Evolutionary conservation across 1,140 invertebrate species (phyloP), one percentile per base, ranked within the genome.

Genomic region (Melanaphis sacchari): DNA sequence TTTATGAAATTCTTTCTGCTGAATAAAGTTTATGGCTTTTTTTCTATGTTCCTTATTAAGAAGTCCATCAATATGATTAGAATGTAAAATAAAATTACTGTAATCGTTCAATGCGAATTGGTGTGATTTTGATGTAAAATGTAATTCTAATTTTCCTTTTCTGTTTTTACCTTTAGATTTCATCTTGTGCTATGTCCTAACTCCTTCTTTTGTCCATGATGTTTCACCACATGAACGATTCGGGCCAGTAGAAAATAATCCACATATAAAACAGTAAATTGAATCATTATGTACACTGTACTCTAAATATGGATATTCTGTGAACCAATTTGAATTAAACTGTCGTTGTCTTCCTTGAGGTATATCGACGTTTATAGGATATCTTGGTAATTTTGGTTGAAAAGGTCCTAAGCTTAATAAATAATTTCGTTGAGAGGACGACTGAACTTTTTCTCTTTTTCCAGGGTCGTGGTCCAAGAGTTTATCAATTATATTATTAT

Each of bases 1-100:
- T 24, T 90, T 49, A 90, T 90, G 88, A 24, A 22, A 90, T 52
- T 90, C 26, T 90, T 90, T 90, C 40, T 90, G 88, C 11, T 90
- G 31, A 7, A 3, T 3, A 24, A 54, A 52, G 5, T 90, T 6
- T 54, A 90, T 90, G 9, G 26, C 88, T 24, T 40, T 40, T 54
- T 52, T 22, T 46, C 87, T 43, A 36, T 89, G 22, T 49, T 43
- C 26, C n/a, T 18, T 52, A 52, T 89, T 36, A 6, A 89, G 46
- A 8, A 89, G 26, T 49, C 46, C 26, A 36, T 89, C 87, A 15
- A 52, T 89, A 49, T 89, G 87, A 49, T 89, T 89, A 52, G 87
- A 89, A 49, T 49, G 22, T 21, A 46, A 11, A n/a, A 52, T 15
- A 40, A 93, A 93, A 52, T 85, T 38, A n/a, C 76, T 52, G 40